phyloP scores from a whole-genome alignment of 2,113 vertebrate species.

The Menidia beryllina region DNA sequence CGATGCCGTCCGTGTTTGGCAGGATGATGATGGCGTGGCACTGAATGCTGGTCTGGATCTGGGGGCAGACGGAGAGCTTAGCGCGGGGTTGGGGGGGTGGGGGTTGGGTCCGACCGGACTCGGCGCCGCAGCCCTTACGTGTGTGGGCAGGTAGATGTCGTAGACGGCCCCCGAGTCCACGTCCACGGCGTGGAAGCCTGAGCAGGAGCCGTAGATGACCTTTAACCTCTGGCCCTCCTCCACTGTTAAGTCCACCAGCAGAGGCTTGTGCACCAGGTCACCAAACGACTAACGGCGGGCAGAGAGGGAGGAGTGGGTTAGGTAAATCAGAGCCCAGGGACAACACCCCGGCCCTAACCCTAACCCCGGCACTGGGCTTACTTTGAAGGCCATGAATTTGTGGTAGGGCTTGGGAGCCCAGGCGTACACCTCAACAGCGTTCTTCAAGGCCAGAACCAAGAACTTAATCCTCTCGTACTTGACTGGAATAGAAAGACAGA shows the following conservation, averaged over 20 bases:
- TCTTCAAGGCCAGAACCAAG: slow-evolving; percentile 93
- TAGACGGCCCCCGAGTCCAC: slow-evolving; percentile 94
- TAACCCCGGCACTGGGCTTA: slow-evolving; percentile 48
- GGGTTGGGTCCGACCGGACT: rapidly evolving
- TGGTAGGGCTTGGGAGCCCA: slow-evolving; percentile 96
- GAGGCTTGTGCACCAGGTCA: slow-evolving; percentile 89
- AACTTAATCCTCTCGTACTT: slow-evolving; percentile 97
- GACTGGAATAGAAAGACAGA: slow-evolving; percentile 73
- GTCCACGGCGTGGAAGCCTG: slow-evolving; percentile 94
- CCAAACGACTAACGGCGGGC: slow-evolving; percentile 85
- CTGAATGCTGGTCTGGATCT: slow-evolving; percentile 82
- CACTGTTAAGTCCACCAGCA: slow-evolving; percentile 91
- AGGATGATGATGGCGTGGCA: slow-evolving; percentile 83
- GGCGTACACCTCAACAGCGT: slow-evolving; percentile 93
- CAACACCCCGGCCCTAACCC: rapidly evolving
- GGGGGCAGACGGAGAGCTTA: rapidly evolving
- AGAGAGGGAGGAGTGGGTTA: background rate
- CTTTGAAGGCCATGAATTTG: slow-evolving; percentile 97
- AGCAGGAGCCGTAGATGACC: slow-evolving; percentile 90
- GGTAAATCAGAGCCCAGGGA: too few species aligned
- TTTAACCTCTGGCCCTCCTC: slow-evolving; percentile 93
- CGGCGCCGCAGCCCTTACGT: slow-evolving; percentile 80
- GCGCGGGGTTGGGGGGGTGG: too few species aligned
- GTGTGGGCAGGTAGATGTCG: slow-evolving; percentile 92
- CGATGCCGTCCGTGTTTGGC: slow-evolving; percentile 82